Evolutionary conservation across 1,140 invertebrate species (phyloP).

Genomic region (Drosophila micromelanica): DNA sequence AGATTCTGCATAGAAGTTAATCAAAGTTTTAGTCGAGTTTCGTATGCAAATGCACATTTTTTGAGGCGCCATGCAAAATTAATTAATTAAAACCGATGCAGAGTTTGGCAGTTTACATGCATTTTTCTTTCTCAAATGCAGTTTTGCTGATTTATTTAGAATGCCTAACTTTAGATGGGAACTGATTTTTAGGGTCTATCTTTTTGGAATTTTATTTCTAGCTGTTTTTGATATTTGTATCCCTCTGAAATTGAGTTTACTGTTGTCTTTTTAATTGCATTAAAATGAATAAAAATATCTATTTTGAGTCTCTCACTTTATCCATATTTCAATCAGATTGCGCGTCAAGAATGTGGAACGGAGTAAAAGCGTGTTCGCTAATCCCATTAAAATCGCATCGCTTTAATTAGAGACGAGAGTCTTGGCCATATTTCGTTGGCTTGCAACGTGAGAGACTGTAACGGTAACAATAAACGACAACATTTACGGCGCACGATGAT

Average conservation of each 20-base stretch:
- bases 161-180: neutral
- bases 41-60: slow-evolving; percentile 23
- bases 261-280: too few relatives aligned
- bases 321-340: slow-evolving; percentile 8
- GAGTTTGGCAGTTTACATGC: neutral
- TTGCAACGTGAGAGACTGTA: slow-evolving; percentile 30
- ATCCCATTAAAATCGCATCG: slow-evolving; percentile 55
- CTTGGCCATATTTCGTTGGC: slow-evolving; percentile 43
- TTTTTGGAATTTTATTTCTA: too few relatives aligned
- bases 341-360: slow-evolving; percentile 8
- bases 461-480: slow-evolving; percentile 74
- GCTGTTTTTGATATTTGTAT: neutral
- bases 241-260: neutral
- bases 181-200: too few relatives aligned
- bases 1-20: slow-evolving; percentile 31
- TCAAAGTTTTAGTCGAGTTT: slow-evolving; percentile 34
- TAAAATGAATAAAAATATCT: too few relatives aligned
- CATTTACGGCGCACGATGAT: slow-evolving; percentile 75
- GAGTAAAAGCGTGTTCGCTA: slow-evolving; percentile 10
- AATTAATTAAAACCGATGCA: slow-evolving; percentile 24
- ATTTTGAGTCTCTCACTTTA: neutral
- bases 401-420: slow-evolving; percentile 53
- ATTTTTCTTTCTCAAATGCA: neutral
- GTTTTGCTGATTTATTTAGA: neutral
- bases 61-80: slow-evolving; percentile 18